Conservation (phyloP, 2,888 invertebrate species). For the Ypsolopha sequella region DNA sequence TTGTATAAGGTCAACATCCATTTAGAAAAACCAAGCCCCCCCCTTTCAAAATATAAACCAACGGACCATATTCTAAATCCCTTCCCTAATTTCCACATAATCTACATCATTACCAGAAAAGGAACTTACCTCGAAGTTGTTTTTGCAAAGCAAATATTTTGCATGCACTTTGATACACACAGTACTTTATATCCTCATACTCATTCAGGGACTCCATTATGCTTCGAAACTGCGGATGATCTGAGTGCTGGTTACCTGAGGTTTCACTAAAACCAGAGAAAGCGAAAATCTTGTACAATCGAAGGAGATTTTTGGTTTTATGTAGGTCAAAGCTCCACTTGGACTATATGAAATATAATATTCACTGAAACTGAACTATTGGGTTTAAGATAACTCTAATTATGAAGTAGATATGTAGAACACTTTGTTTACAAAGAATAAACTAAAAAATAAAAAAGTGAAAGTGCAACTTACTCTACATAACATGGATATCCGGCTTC, state of each 20-base stretch:
- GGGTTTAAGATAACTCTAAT: slow-evolving; percentile 2
- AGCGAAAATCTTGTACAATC: too few relatives aligned
- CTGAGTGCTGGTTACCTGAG: slow-evolving; percentile 63
- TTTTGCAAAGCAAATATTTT: slow-evolving; percentile 66
- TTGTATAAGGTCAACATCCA: too few relatives aligned
- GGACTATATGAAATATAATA: too few relatives aligned
- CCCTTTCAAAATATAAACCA: too few relatives aligned
- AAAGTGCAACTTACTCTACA: slow-evolving; percentile 57
- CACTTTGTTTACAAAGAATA: not conserved
- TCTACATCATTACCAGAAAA: too few relatives aligned
- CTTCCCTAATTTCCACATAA: too few relatives aligned
- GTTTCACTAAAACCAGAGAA: slow-evolving; percentile 47
- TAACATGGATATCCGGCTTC: slow-evolving; percentile 73
- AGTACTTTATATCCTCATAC: slow-evolving; percentile 79
- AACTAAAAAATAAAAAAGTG: not conserved
- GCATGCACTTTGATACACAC: slow-evolving; percentile 81
- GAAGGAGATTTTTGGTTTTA: too few relatives aligned
- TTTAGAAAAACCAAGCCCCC: too few relatives aligned
- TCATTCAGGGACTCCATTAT: slow-evolving; percentile 71
- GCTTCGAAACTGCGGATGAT: slow-evolving; percentile 72
- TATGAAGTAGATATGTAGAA: not conserved
- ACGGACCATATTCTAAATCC: too few relatives aligned
- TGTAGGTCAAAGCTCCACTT: too few relatives aligned
- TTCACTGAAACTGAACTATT: too few relatives aligned
- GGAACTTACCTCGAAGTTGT: slow-evolving; percentile 70